Conservation (phyloP, 2,113 vertebrate species). For the Thryonomys swinderianus region DNA sequence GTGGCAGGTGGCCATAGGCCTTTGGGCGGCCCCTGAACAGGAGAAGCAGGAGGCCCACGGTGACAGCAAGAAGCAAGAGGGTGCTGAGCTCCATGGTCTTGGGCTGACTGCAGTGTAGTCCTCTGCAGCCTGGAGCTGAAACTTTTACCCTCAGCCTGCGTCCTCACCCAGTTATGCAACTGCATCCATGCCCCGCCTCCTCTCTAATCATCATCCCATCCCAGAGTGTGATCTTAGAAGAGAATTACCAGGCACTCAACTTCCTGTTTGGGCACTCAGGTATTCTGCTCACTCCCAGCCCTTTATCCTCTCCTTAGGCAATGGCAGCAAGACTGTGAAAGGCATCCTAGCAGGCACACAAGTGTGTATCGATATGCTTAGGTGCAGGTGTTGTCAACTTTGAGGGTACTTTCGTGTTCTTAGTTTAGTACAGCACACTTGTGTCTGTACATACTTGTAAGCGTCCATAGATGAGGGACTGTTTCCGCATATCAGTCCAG, state of each 20-base stretch:
- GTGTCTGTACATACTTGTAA: accelerated
- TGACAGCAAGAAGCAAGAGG: constrained; percentile 64
- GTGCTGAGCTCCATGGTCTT: constrained; percentile 37
- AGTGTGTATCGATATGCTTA: accelerated
- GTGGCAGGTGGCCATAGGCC: constrained; percentile 43
- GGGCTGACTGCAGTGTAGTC: accelerated
- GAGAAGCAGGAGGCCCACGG: constrained; percentile 25
- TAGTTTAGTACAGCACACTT: accelerated
- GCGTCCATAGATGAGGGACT: not conserved
- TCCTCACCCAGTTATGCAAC: not conserved
- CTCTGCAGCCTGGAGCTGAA: accelerated
- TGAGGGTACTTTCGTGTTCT: not conserved
- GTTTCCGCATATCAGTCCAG: not conserved
- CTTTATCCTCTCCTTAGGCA: accelerated
- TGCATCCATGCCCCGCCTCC: not conserved
- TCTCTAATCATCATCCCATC: accelerated
- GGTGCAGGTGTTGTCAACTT: too few species aligned
- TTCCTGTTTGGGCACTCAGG: not conserved
- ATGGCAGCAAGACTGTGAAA: not conserved
- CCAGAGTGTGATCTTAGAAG: not conserved
- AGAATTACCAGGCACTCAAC: not conserved
- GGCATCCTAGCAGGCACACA: not conserved
- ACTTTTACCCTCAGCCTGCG: not conserved
- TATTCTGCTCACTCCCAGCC: not conserved
- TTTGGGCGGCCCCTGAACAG: constrained; percentile 15